Conservation (phyloP, 2,888 invertebrate genomes). For the Acholoe squamosa region DNA sequence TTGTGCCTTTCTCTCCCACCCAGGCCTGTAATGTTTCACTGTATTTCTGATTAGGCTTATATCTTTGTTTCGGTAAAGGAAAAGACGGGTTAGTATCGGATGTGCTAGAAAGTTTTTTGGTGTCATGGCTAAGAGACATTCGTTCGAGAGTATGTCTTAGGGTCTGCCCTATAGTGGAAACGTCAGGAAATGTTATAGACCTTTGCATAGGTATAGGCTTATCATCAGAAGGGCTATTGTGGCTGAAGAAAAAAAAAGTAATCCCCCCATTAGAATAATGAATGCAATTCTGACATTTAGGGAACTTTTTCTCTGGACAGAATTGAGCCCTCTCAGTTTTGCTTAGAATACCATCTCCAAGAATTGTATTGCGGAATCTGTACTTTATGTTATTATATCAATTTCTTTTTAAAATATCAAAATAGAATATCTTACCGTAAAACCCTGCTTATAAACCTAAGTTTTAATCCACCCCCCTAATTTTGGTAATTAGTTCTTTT, state of each 20-base stretch:
- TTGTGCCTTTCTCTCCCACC: background rate
- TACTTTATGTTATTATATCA: too few relatives aligned
- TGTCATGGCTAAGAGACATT: background rate
- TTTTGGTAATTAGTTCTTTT: too few relatives aligned
- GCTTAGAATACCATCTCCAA: too few relatives aligned
- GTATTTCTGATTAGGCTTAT: background rate
- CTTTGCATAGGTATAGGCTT: background rate
- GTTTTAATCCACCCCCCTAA: too few relatives aligned
- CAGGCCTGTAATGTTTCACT: background rate
- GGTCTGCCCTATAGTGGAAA: background rate
- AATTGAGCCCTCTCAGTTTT: too few relatives aligned
- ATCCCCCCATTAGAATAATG: too few relatives aligned
- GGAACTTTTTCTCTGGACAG: too few relatives aligned
- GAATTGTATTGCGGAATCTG: too few relatives aligned
- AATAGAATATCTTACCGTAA: too few relatives aligned
- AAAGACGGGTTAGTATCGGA: background rate
- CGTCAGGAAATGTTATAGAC: background rate
- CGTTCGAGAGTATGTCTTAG: constrained; percentile 3
- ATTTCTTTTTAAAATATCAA: too few relatives aligned
- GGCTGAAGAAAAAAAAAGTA: background rate
- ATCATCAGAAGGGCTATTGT: background rate
- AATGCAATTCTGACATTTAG: too few relatives aligned
- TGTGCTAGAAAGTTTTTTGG: background rate
- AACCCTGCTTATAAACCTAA: too few relatives aligned
- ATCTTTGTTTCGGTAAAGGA: background rate